Base-by-base conservation (phyloP, 1,140 invertebrate genomes). In the Oscheius sp. region DNA sequence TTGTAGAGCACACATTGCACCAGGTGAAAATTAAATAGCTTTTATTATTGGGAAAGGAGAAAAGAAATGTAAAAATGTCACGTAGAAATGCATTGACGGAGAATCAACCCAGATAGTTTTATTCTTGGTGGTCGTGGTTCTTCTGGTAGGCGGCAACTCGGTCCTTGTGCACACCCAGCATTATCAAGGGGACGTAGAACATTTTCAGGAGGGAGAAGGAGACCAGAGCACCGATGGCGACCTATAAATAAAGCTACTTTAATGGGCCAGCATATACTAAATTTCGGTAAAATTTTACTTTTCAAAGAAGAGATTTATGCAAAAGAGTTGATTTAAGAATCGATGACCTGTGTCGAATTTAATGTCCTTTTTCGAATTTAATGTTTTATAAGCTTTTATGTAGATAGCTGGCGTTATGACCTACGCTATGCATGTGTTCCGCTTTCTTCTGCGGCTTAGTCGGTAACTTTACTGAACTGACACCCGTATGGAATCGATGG, bases 201-300 rank as follows among this genome's bases (percentile, higher is more conserved):
- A 68, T 46, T 63, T 83, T 84, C 68, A 84, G 79, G n/a, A 84
- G 46, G 45, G 55, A 75, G 52, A 84, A 84, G 36, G 81, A 77
- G 35, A 84, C 45, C 18, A 82, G 36, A 28, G 69, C 76, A 26
- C 78, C 81, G 28, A 84, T 65, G 20, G 78, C 78, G n/a, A 83
- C 65, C 76, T 81, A 29, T 63, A 76, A 73, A 52, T 18, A 42
- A 4, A 15, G 2, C 3, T 18, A 7, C 20, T 20, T 1, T 20
- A 7, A 49, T 26, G 2, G 20, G 1, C 2, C 32, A 28, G 18
- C 26, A 71, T 4, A 4, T 32, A 29, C 1, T 32, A 67, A 68
- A 2, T 18, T 35, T 3, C 32, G n/a, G 32, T 1, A 13, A 52
- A 28, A 35, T 63, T 20, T 23, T 62, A 15, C 18, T 35, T 20